These are phyloP conservation scores for Diceros bicornis DNA, from an alignment of 2,797 vertebrate genomes.

Conservation along the genomic window DNA sequence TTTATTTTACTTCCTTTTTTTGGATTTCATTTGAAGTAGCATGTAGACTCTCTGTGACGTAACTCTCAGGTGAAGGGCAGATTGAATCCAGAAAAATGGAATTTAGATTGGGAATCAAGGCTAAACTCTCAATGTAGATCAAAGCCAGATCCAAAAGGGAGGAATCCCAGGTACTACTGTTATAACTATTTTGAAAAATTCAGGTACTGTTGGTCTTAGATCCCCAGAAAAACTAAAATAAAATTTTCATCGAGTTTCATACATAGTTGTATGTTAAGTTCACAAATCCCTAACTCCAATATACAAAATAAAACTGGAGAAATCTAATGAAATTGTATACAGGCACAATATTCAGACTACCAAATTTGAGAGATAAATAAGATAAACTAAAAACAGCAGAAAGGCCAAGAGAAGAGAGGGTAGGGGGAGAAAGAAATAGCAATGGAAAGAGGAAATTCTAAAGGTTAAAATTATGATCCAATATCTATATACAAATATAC, in stretches of 20 bases:
- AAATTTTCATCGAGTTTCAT: not conserved
- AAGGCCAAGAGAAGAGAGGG: not conserved
- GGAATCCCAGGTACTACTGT: not conserved
- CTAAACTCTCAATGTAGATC: not conserved
- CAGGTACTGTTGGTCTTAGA: not conserved
- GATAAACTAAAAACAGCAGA: conserved; percentile 20
- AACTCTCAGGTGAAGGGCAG: not conserved
- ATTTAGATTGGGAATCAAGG: conserved; percentile 5
- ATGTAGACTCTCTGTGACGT: not conserved
- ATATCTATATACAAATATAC: conserved; percentile 14
- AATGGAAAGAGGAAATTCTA: not conserved
- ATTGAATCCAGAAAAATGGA: conserved; percentile 25
- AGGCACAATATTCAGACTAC: not conserved
- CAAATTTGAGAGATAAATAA: conserved; percentile 35
- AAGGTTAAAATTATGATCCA: not conserved
- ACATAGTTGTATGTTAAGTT: not conserved
- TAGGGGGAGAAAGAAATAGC: not conserved
- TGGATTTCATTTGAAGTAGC: conserved; percentile 51
- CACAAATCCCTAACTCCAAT: not conserved
- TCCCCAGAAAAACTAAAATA: not conserved
- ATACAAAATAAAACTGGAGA: conserved; percentile 44
- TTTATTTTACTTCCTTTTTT: conserved; percentile 37
- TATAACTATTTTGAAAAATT: conserved; percentile 40
- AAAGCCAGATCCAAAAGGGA: conserved; percentile 20
- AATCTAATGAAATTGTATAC: not conserved